These are phyloP conservation scores for Eretmochelys imbricata DNA, from an alignment of 2,113 vertebrate genomes.

Conservation along the genomic window DNA sequence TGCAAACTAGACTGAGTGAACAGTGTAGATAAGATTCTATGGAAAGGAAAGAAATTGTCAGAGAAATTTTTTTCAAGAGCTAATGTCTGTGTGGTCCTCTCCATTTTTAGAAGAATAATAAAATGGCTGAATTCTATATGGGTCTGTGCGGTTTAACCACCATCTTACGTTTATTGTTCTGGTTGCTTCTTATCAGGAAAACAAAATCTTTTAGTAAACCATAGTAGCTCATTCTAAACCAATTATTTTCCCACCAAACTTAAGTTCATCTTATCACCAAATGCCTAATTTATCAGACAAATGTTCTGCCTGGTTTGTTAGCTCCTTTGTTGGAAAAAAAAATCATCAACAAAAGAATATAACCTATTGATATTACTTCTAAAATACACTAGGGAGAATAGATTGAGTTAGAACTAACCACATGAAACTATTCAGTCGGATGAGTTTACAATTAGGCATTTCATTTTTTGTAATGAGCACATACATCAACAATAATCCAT, in stretches of 20 bases:
- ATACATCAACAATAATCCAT: conserved; percentile 37
- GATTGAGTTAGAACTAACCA: conserved; percentile 55
- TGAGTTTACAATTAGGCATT: conserved; percentile 41
- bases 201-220: neutral
- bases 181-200: neutral
- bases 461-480: conserved; percentile 58
- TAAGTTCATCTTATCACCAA: neutral
- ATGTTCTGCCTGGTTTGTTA: conserved; percentile 43
- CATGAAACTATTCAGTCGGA: conserved; percentile 56
- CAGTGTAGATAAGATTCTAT: conserved; percentile 8
- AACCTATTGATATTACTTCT: conserved; percentile 62
- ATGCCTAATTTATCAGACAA: conserved; percentile 47
- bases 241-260: neutral
- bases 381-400: conserved; percentile 12
- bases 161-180: neutral
- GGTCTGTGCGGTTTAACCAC: neutral
- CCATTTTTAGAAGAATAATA: neutral
- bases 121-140: neutral
- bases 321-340: conserved; percentile 62
- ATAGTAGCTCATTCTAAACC: neutral
- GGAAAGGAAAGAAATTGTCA: fast-evolving
- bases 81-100: neutral
- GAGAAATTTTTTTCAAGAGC: conserved; percentile 1
- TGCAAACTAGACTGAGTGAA: conserved; percentile 5
- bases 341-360: conserved; percentile 61